Base-by-base conservation (phyloP, 2,888 invertebrate species). In the Chymomyza procnemis region DNA sequence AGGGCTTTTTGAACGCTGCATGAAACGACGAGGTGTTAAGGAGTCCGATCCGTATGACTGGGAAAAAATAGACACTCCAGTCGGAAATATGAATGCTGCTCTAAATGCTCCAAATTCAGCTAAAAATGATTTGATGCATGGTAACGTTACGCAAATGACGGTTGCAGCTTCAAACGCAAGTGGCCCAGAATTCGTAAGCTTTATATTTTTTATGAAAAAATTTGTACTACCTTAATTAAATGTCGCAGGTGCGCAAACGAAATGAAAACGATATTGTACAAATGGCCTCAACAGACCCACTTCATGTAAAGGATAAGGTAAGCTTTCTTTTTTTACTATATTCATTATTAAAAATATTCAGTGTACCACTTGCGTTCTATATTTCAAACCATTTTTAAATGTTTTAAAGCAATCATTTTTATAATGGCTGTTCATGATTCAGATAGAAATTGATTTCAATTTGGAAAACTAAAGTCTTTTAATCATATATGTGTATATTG, bases 1-100 rank as follows among this genome's bases (percentile, higher is more conserved):
- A 60, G 94, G 96, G 5, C 91, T 97, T 64, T 95, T 97, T 84
- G 97, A 97, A 90, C 92, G 97, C 26, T 98, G 98, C 92, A 97
- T 98, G 95, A 97, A 97, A 90, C 93, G 98, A 0, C 93, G 98
- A 16, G 97, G 97, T 22, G 97, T 99, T 9, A 94, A 96, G 79
- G 96, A 97, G 74, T 93, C 94, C 0, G 99, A 99, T 92, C 97
- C 97, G 0, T 99, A 95, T 89, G 99, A 99, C 90, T 99, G 99
- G 98, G 99, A 99, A 92, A 97, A 94, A 82, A 92, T 93, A 3
- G 90, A 91, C 91, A 73, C 82, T 48, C 75, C 87, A 21, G 78
- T 84, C 34, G 75, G 79, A 4, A 84, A 76, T 41, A 76, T 85
- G 67, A 86, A 74, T 88, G 92, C 92, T 88, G 90, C 78, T 83